Base-by-base conservation (phyloP, 2,888 invertebrate genomes). In the Acanthosepion lycidas region DNA sequence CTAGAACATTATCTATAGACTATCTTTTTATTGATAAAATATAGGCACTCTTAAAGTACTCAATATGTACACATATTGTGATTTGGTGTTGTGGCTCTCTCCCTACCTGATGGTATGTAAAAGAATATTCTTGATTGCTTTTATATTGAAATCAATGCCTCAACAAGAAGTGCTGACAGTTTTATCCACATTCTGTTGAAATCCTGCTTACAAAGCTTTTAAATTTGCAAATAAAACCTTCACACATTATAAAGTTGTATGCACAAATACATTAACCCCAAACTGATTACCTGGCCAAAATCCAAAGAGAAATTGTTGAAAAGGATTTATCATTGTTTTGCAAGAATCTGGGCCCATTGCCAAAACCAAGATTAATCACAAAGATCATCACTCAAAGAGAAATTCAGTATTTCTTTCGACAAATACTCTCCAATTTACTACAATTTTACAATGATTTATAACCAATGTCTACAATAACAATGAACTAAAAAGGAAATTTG, bases 1-100 rank as follows among this genome's bases (percentile, higher is more conserved):
- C 78, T 78, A 78, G 15, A 33, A 33, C n/a, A 78, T 78, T 78
- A n/a, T n/a, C 78, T n/a, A n/a, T n/a, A 5, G 12, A n/a, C n/a
- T 78, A 78, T 78, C 78, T 78, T 78, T 78, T 78, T 78, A 78
- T 78, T n/a, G 78, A 78, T 78, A 78, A 78, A 78, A n/a, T 78
- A 78, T n/a, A n/a, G 78, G 33, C 78, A 78, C 78, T 78, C n/a
- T 78, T n/a, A 78, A 78, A 78, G 78, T 59, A 59, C 20, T 59
- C 78, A 33, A n/a, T 78, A n/a, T 78, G n/a, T 15, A 78, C n/a
- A 78, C n/a, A 78, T 78, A 78, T 78, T n/a, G 78, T n/a, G 15
- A 78, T 78, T 33, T 33, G 78, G 9, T 78, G 33, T 78, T 78
- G 33, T 33, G n/a, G 15, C 12, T 18, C n/a, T 33, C 26, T 1